Base-by-base conservation (phyloP, 2,797 vertebrate species). In the Triplophysa yarkandensis region DNA sequence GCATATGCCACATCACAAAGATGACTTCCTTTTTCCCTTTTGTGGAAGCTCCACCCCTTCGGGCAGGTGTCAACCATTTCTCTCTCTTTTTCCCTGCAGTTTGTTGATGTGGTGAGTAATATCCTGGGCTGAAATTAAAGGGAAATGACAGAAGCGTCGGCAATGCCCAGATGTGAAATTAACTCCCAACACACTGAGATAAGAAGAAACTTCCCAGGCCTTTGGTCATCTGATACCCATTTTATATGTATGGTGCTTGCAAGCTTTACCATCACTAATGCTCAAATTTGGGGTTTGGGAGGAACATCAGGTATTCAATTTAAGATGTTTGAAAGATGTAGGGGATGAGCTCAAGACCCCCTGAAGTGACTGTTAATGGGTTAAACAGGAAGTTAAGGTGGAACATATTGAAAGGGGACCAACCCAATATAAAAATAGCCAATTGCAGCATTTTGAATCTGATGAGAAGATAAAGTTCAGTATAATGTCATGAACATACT, bases 71-170 rank as follows among this genome's bases (percentile, higher is more conserved):
- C 60, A 55, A 46, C 9, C 43, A 57, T 46, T 17, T 34, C 66
- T 68, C 60, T 52, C 50, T 16, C 46, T 66, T 71, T 72, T 69
- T 46, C 63, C 76, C 74, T 75, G 25, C 65, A 52, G 41, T 46
- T 16, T 84, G 79, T 82, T 80, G 77, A 83, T 28, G 41, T 63
- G 77, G 78, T 85, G 83, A 84, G 82, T 85, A 81, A 87, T 82
- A 74, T 85, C 84, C 84, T 85, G 85, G 71, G 65, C 50, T 46
- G 21, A 58, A 70, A 68, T 55, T 5, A 61, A 62, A 60, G 54
- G 77, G 83, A 85, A 80, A 80, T 77, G 72, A 82, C 78, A 66
- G 41, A 39, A 55, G 32, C 54, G 64, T 71, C 44, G 65, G 62
- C 71, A 68, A 71, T 60, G 68, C 69, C 44, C 60, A 76, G 54